Base-by-base conservation (phyloP, 2,797 vertebrate species). In the Microctenopoma stevenorrisi region DNA sequence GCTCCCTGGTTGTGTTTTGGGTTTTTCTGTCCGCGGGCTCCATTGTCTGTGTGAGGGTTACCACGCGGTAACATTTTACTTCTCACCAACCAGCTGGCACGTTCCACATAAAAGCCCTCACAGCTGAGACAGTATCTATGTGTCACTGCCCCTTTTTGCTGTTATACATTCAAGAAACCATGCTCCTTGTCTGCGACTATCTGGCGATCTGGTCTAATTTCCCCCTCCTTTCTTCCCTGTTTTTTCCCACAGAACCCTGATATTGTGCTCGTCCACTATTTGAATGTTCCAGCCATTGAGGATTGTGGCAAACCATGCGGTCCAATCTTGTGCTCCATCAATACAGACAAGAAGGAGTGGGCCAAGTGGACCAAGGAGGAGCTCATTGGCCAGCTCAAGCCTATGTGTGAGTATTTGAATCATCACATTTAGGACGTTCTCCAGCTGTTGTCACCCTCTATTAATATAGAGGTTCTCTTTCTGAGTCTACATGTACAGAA, bases 321-420 rank as follows among this genome's bases (percentile, higher is more conserved):
- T 22, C 98, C 98, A 16, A 98, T 99, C 91, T 89, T 99, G 86
- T 99, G 98, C 89, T 99, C 98, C 70, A 99, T 99, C 94, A 99
- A 99, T 89, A 99, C 98, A 0, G 98, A 99, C 95, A 99, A 99
- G 94, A 99, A 99, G 84, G 98, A 99, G 85, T 99, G 98, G 98
- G 98, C 98, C 4, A 99, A 99, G 83, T 99, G 98, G 98, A 98
- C 98, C 0, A 98, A 99, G 86, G 98, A 99, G 87, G 98, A 99
- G 68, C 95, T 99, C 68, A 97, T 99, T 9, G 98, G 97, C 79
- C 98, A 99, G 92, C 97, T 99, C 68, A 99, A 99, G 79, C 98
- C 98, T 3, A 99, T 99, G 98, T 99, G 98, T 99, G 94, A 99
- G 98, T 98, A 91, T 72, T 71, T 57, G 43, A 72, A 66, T 25